Evolutionary conservation across 2,113 vertebrate genomes (phyloP), one percentile per base, ranked within the genome.

Genomic region (Dromaius novaehollandiae): DNA sequence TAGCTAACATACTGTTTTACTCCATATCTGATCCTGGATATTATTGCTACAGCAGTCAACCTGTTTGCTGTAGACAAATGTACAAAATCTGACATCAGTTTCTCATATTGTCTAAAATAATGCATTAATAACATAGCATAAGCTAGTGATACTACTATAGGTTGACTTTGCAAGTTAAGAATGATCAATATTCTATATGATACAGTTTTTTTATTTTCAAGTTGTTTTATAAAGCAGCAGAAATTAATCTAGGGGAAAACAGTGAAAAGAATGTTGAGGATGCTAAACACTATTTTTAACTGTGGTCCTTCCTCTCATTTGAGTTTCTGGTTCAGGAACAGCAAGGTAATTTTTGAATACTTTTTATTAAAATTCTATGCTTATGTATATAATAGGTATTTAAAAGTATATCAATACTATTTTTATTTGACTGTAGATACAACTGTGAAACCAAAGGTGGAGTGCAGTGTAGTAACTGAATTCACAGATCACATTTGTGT

Each of bases 401-500:
- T 77, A 3, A 2, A 88, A 74, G 28, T 66, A 38, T 75, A 44
- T 19, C 93, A 56, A 91, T 81, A 53, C 19, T 86, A 0, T 85
- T 92, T 96, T 91, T 85, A 44, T 93, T 56, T 90, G 88, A 61
- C 55, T 97, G 34, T 94, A 99, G 99, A 99, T 96, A 96, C 98
- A 82, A 98, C 82, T 97, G 98, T 98, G 95, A 99, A 99, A 95
- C 99, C 99, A 66, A 99, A 99, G 93, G 99, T 99, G 96, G 99
- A 99, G 96, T 99, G 99, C 97, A 99, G 99, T 56, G 99, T 99
- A 77, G 99, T 99, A 91, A 99, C 99, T 13, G 99, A 99, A 97
- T 99, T 99, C 97, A 99, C 99, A 4, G 99, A 99, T 97, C 99
- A 99, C 97, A 99, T 99, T 73, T 99, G 99, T 65, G 99, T 99